These are phyloP conservation scores for Condylura cristata DNA, from an alignment of 2,113 vertebrate genomes.

Conservation along the genomic window DNA sequence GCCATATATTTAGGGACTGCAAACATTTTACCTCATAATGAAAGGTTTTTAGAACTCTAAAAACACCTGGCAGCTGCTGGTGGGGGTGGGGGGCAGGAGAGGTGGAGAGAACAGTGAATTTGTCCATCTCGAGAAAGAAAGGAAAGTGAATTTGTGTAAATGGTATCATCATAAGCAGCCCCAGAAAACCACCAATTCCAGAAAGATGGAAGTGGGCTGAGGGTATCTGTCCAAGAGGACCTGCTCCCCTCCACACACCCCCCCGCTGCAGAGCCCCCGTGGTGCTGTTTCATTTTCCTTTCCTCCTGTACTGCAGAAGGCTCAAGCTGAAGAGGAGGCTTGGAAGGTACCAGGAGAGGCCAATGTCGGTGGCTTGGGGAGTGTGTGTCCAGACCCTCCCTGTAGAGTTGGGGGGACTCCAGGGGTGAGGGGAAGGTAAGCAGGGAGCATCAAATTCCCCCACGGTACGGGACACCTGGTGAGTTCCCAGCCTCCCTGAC, in stretches of 20 bases:
- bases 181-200: neutral
- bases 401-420: neutral
- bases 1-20: neutral
- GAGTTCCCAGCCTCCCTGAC: neutral
- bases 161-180: neutral
- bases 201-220: neutral
- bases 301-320: neutral
- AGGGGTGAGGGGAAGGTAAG: neutral
- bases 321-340: accelerated
- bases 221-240: neutral
- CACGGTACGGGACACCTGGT: accelerated
- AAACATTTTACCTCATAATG: conserved; percentile 58
- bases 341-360: accelerated
- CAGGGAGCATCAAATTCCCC: neutral
- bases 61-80: conserved; percentile 19
- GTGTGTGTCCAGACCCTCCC: neutral
- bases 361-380: neutral
- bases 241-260: accelerated
- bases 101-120: neutral
- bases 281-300: neutral
- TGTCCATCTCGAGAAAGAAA: conserved; percentile 5
- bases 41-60: conserved; percentile 44
- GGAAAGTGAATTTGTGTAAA: neutral
- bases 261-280: no score
- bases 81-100: neutral